Percentiles rank a stretch among this genome's conserved stretches.
Evolutionary conservation across 1,140 invertebrate genomes (phyloP).

Genomic region (Oppia nitens): DNA sequence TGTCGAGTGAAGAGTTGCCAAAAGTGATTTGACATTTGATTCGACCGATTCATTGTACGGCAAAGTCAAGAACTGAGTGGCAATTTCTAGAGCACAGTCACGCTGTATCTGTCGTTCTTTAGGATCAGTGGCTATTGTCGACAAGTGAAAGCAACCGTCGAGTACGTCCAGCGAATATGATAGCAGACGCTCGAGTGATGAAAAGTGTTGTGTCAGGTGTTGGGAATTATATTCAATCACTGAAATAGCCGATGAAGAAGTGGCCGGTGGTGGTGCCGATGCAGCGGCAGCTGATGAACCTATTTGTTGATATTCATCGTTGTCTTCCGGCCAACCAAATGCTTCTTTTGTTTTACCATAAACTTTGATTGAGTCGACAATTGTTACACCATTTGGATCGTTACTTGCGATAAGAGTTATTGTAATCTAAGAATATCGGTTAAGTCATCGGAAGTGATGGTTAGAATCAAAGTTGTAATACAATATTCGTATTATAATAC

Average conservation of each 20-base stretch:
- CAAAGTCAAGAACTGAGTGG: conserved; percentile 58
- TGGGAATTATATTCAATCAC: background rate
- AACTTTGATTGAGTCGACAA: conserved; percentile 83
- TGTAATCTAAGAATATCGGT: conserved; percentile 31
- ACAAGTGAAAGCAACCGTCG: conserved; percentile 40
- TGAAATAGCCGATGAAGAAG: background rate
- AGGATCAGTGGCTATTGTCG: conserved; percentile 21
- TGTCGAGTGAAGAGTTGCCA: conserved; percentile 57
- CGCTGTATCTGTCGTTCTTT: conserved; percentile 26
- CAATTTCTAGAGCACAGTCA: conserved; percentile 46
- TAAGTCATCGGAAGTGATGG: too few relatives aligned
- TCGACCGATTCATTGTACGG: conserved; percentile 48
- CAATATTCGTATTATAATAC: too few relatives aligned
- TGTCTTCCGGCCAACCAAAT: conserved; percentile 88
- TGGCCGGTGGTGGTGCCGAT: too few relatives aligned
- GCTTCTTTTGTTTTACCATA: conserved; percentile 86
- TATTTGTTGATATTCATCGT: conserved; percentile 39
- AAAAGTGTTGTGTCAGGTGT: background rate
- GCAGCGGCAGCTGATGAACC: background rate
- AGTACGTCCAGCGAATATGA: conserved; percentile 54
- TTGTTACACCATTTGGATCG: conserved; percentile 69
- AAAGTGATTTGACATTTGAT: conserved; percentile 39
- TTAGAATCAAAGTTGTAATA: background rate
- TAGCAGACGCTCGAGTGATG: conserved; percentile 34
- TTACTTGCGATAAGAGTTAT: conserved; percentile 73